Evolutionary conservation across 2,888 invertebrate genomes (phyloP), one percentile per base, ranked within the genome.

Genomic region (Yponomeuta sedellus): DNA sequence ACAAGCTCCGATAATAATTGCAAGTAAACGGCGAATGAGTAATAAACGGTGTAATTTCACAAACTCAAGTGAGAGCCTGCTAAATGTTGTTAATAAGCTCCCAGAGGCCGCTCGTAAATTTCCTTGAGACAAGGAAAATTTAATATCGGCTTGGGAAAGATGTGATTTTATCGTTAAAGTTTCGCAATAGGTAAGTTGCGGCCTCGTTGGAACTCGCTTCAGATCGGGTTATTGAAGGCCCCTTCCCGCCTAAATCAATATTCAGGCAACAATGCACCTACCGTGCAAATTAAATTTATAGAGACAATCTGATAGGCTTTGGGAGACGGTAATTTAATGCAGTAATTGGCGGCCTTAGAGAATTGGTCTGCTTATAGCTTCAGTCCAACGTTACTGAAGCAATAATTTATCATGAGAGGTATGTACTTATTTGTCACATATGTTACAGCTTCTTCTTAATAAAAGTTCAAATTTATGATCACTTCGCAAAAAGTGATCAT

Each of bases 51-150:
- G 62, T 19, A 62, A 62, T 62, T 62, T 62, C n/a, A n/a, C 4
- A 62, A 62, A 62, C 40, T 62, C 19, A 62, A 34, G 62, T 61
- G 73, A 75, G 78, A 77, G 79, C 80, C 79, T 75, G 76, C 77
- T 75, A 75, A 74, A 71, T 74, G 75, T 71, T 75, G 75, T 81
- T 84, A 83, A 81, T 82, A 84, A 81, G 77, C 74, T 75, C 73
- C 75, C 77, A 71, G 75, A 76, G 78, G 73, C 74, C 72, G 73
- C 73, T 72, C 75, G 74, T 87, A 88, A 88, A 86, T 88, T 86
- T 78, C 69, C 19, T 77, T 77, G 78, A 83, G 85, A 85, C 85
- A 86, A 85, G 78, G 82, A 85, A 86, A 88, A 88, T 88, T 88
- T 88, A 87, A 88, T 88, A 88, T 86, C 82, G 76, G 72, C 74